Evolutionary conservation across 1,140 invertebrate species (phyloP), one percentile per base, ranked within the genome.

Genomic region (Eumeta japonica): DNA sequence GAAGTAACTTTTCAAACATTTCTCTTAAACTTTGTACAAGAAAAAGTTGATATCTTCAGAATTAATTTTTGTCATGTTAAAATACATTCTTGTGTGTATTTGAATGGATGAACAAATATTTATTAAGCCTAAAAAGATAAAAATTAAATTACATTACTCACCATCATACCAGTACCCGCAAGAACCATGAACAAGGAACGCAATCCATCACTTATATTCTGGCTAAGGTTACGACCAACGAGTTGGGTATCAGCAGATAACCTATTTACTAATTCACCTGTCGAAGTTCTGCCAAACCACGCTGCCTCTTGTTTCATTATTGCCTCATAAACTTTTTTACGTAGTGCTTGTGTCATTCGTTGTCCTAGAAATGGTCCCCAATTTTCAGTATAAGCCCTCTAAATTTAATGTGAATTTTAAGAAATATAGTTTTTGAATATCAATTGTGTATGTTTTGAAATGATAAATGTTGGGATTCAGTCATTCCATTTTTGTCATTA

Each of bases 221-320:
- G 86, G 18, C 94, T 97, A 1, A 98, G 77, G 4, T 93, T 89
- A 18, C 88, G 83, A n/a, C 93, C 93, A 2, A 98, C 91, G 11
- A 97, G 72, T 39, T 89, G 84, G 3, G 94, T 89, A 64, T 99
- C 96, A 33, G 92, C 85, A 39, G 86, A 89, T 28, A 97, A 71
- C 46, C 95, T 80, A 62, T 95, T 97, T 1, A 98, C 83, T 17
- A 99, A 76, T 68, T 98, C 95, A n/a, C 96, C 96, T 10, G 94
- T 97, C 51, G 89, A 92, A 17, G 85, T 88, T 49, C 82, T 87
- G 53, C 97, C 92, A 74, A 97, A 98, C 83, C 95, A 98, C 3
- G 86, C 88, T 19, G 90, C 82, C 68, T 98, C 95, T 75, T 98
- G 94, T 33, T 78, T 81, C 32, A 98, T 71, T 52, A 98, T 89